A percentile compares a stretch with the other conserved stretches of the same genome.
Evolutionary conservation across 2,888 invertebrate genomes (phyloP).

Genomic region (Drosophila imparisetae): DNA sequence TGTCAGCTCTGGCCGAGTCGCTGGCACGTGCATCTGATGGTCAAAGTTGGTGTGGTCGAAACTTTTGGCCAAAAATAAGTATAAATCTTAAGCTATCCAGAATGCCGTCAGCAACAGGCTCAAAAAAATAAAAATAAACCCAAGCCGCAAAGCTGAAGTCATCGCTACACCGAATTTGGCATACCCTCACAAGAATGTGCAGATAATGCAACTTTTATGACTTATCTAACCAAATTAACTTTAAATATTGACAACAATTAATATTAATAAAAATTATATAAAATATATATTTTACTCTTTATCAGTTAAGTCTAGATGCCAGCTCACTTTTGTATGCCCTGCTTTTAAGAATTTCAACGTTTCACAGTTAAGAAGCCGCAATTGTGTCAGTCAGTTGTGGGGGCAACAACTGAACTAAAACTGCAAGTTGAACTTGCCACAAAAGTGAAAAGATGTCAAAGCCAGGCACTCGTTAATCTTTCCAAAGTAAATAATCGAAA

Average conservation of each 20-base stretch:
- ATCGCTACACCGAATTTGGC: not conserved
- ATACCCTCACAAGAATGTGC: conserved; percentile 21
- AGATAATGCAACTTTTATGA: not conserved
- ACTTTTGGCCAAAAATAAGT: conserved; percentile 59
- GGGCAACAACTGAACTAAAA: not conserved
- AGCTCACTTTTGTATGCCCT: too few relatives aligned
- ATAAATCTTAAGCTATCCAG: conserved; percentile 66
- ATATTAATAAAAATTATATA: not conserved
- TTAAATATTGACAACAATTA: not conserved
- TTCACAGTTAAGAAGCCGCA: conserved; percentile 23
- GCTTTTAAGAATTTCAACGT: conserved; percentile 1
- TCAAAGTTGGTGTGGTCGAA: conserved; percentile 50
- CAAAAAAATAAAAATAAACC: conserved; percentile 20
- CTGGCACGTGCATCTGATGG: conserved; percentile 73
- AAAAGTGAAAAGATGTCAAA: conserved; percentile 16
- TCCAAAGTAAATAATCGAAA: conserved; percentile 16
- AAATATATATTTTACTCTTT: not conserved
- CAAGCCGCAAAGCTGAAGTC: conserved; percentile 13
- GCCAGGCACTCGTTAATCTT: not conserved
- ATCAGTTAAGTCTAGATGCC: not conserved
- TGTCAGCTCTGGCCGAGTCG: conserved; percentile 54
- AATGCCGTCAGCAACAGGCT: conserved; percentile 72
- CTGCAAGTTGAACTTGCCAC: conserved; percentile 27
- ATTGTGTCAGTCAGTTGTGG: not conserved
- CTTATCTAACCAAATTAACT: not conserved